phyloP scores from a whole-genome alignment of 2,888 invertebrate genomes.

The Melanostoma scalare region DNA sequence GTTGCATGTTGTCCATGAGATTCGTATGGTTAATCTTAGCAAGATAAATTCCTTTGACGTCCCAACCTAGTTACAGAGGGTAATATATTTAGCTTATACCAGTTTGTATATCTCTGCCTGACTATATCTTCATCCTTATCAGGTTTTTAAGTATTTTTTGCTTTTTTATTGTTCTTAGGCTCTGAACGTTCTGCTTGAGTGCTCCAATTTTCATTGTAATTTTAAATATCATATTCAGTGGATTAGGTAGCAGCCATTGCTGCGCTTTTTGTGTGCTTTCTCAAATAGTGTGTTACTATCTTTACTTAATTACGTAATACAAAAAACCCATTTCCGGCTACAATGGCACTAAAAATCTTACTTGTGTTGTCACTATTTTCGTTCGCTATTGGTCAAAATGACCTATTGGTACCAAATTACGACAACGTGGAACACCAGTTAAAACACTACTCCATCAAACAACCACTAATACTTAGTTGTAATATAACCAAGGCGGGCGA shows the following conservation, averaged over 20 bases:
- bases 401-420: constrained; percentile 80
- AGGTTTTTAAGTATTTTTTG: not conserved
- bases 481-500: constrained; percentile 77
- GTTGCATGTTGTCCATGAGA: too few relatives aligned
- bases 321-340: not conserved
- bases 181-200: constrained; percentile 18
- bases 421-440: constrained; percentile 78
- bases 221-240: constrained; percentile 11
- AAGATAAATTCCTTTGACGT: too few relatives aligned
- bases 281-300: constrained; percentile 12
- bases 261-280: constrained; percentile 11
- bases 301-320: constrained; percentile 7
- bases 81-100: constrained; percentile 15
- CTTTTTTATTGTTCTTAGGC: not conserved
- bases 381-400: constrained; percentile 57
- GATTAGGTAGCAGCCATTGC: constrained; percentile 1
- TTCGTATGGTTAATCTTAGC: too few relatives aligned
- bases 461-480: constrained; percentile 80
- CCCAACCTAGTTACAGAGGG: too few relatives aligned
- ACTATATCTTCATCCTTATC: constrained; percentile 40
- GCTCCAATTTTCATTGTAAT: constrained; percentile 27
- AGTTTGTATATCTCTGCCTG: constrained; percentile 18
- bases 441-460: constrained; percentile 80
- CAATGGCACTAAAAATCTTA: constrained; percentile 24
- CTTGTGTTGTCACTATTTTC: constrained; percentile 14